Conservation (phyloP, 2,113 vertebrate genomes). For the Salvator merianae region DNA sequence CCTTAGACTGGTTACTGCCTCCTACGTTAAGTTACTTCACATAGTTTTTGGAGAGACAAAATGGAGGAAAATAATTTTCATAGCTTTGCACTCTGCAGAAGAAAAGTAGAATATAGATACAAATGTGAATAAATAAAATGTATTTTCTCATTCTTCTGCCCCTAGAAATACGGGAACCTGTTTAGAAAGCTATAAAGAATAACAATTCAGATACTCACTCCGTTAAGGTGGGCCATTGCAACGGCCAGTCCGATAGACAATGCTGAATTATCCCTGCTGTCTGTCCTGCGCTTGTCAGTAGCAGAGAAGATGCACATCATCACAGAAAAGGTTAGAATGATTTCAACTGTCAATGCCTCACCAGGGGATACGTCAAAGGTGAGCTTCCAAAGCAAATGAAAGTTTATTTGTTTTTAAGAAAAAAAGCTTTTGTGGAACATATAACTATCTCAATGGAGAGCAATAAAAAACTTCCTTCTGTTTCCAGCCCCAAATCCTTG, state of each 20-base stretch:
- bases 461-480: background rate
- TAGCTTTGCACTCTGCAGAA: too few relatives aligned
- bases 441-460: background rate
- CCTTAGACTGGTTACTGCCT: too few relatives aligned
- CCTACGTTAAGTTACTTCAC: too few relatives aligned
- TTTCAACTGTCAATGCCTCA: slow-evolving; percentile 67
- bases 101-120: too few relatives aligned
- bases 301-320: slow-evolving; percentile 71
- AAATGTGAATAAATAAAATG: too few relatives aligned
- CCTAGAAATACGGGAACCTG: too few relatives aligned
- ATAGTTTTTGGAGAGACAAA: too few relatives aligned
- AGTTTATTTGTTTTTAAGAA: background rate
- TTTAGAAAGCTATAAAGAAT: background rate
- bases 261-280: slow-evolving; percentile 53
- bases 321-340: slow-evolving; percentile 71
- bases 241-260: slow-evolving; percentile 70
- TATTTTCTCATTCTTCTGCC: too few relatives aligned
- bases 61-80: too few relatives aligned
- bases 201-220: slow-evolving; percentile 54
- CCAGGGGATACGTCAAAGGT: slow-evolving; percentile 38
- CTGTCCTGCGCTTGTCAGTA: slow-evolving; percentile 59
- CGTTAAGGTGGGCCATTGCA: slow-evolving; percentile 72
- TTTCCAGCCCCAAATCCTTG: too few relatives aligned
- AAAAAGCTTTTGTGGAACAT: background rate
- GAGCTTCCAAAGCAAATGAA: slow-evolving; percentile 43